Conservation (phyloP, 2,113 vertebrate species). For the Lasiurus cinereus region DNA sequence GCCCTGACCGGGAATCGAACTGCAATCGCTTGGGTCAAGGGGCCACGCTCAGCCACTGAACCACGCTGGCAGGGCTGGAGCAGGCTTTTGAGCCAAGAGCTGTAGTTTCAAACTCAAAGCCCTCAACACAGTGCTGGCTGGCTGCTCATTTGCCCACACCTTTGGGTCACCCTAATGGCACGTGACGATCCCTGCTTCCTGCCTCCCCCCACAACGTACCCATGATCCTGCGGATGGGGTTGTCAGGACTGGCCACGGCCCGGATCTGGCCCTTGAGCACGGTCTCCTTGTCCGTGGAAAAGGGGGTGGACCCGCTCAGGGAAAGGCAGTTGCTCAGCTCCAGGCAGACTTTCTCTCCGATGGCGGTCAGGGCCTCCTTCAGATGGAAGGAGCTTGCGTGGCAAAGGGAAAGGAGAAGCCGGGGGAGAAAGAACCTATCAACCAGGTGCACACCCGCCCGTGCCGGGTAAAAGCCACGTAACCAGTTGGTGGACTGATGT, state of each 20-base stretch:
- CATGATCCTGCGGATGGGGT: slow-evolving; percentile 93
- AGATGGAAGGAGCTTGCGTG: slow-evolving; percentile 90
- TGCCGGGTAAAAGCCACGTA: neutral
- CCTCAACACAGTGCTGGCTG: neutral
- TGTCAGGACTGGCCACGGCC: slow-evolving; percentile 87
- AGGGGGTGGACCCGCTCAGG: slow-evolving; percentile 90
- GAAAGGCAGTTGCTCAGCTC: slow-evolving; percentile 92
- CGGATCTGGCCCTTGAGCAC: slow-evolving; percentile 94
- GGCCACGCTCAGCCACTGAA: too few species aligned
- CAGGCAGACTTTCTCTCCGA: slow-evolving; percentile 93
- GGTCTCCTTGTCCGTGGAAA: slow-evolving; percentile 87
- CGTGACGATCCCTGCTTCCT: neutral
- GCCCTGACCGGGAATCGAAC: too few species aligned
- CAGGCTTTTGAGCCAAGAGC: neutral
- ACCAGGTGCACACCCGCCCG: rapidly evolving
- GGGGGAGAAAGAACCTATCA: neutral
- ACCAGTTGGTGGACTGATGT: rapidly evolving
- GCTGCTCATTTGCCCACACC: neutral
- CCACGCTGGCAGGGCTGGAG: neutral
- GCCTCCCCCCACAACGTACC: slow-evolving; percentile 85
- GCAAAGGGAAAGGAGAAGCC: neutral
- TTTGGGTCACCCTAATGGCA: neutral
- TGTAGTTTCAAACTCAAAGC: neutral
- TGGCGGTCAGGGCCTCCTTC: slow-evolving; percentile 90
- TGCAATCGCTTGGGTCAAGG: too few species aligned